A percentile compares a stretch with the other conserved stretches of the same genome.
Conservation (phyloP, 2,797 vertebrate genomes). For the Hydrophis major region DNA sequence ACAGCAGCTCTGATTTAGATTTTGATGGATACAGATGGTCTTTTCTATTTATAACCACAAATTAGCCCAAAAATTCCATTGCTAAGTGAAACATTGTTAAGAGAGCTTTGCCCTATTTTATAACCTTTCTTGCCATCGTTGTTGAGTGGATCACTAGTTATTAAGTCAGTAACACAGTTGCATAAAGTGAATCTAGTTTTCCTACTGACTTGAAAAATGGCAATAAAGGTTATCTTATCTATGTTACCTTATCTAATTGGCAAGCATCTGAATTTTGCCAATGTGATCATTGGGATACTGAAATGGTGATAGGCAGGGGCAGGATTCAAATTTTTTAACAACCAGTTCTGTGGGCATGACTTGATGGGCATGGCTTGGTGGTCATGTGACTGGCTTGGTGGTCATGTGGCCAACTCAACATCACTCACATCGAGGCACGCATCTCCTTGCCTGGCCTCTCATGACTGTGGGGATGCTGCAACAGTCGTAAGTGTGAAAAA, state of each 20-base stretch:
- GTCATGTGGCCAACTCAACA: too few species aligned
- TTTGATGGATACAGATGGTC: not conserved
- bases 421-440: too few species aligned
- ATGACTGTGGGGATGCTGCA: too few species aligned
- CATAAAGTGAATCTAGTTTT: not conserved
- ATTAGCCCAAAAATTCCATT: not conserved
- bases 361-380: too few species aligned
- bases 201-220: not conserved
- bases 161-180: not conserved
- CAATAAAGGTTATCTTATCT: too few species aligned
- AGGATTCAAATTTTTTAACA: too few species aligned
- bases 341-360: too few species aligned
- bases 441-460: too few species aligned
- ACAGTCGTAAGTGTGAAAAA: too few species aligned
- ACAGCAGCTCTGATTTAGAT: constrained; percentile 24
- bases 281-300: not conserved
- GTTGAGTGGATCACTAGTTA: not conserved
- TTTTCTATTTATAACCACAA: not conserved
- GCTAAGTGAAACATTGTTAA: not conserved
- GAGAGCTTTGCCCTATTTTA: not conserved
- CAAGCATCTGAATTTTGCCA: not conserved
- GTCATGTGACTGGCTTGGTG: too few species aligned
- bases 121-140: not conserved
- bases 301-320: not conserved
- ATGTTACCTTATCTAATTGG: not conserved